Evolutionary conservation across 2,888 invertebrate genomes (phyloP), one percentile per base, ranked within the genome.

Genomic region (Idaea biselata): DNA sequence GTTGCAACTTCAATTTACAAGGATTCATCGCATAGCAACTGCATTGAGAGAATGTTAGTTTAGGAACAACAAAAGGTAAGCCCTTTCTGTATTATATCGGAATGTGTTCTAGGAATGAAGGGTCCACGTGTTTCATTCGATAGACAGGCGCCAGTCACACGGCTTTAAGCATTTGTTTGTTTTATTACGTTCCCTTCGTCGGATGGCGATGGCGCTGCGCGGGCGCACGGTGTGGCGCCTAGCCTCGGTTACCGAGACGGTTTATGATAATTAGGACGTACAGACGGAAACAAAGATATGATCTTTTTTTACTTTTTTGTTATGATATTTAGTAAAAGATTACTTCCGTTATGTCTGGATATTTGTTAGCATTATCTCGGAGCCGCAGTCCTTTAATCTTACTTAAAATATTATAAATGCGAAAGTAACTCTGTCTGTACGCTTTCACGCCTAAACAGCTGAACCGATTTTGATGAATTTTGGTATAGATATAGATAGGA

Each of bases 121-220:
- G 74, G 74, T 74, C 82, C 88, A 88, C 86, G 87, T 87, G 87
- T 80, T 78, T 54, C 14, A 60, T 59, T 73, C 89, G 89, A 89
- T 89, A 88, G 78, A 67, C 74, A 76, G 89, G 89, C 90, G 91
- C 90, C 89, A 81, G 80, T 68, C 78, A 70, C 71, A 72, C 68
- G 76, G 73, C 77, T 75, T 73, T 78, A 61, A 64, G 67, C 69
- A 66, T 68, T 71, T 68, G 65, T 72, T 72, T 79, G 77, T 78
- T 83, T 83, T 82, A 80, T 73, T 81, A 79, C 71, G 73, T 73
- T 75, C 76, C 75, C 67, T 68, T 54, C 64, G 66, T 68, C 64
- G 59, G 59, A 69, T 70, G 69, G 68, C 64, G 70, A 73, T 73
- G 87, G 85, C 86, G 85, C 86, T 25, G 25, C 25, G 25, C 25